These are phyloP conservation scores for Hemiprocne comata DNA, from an alignment of 2,113 vertebrate genomes.

Conservation along the genomic window DNA sequence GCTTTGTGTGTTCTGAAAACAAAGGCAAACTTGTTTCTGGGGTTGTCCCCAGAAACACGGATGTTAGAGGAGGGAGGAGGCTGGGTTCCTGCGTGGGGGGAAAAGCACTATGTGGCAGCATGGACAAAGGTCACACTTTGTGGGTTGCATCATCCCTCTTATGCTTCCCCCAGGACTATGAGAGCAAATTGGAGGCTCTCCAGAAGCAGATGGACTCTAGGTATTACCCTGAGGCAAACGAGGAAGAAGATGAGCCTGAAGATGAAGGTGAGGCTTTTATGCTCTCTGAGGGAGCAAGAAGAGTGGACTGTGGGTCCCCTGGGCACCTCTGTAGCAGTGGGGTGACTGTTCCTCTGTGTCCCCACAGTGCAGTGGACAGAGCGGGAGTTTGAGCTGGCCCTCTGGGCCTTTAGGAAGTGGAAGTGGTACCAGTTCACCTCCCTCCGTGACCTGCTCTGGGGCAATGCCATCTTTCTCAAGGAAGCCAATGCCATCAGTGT, in stretches of 20 bases:
- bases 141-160: background rate
- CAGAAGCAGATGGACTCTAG: conserved; percentile 96
- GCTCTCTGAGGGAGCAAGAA: background rate
- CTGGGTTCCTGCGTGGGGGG: background rate
- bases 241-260: conserved; percentile 93
- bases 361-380: conserved; percentile 91
- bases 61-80: background rate
- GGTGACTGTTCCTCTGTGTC: background rate
- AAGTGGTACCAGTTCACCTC: conserved; percentile 98
- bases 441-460: conserved; percentile 93
- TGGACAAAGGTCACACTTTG: background rate
- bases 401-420: conserved; percentile 97
- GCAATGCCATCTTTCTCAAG: conserved; percentile 96
- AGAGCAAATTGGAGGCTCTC: conserved; percentile 94
- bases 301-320: background rate
- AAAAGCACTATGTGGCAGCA: background rate
- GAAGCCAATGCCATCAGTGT: conserved; percentile 98
- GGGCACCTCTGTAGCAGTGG: background rate
- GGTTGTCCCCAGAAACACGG: fast-evolving
- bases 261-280: conserved; percentile 86
- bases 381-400: conserved; percentile 87
- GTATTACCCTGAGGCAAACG: conserved; percentile 85
- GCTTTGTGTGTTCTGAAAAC: background rate
- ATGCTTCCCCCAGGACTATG: conserved; percentile 86
- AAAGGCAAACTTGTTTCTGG: background rate